Evolutionary conservation across 2,888 invertebrate genomes (phyloP).

Genomic region (Drosophila multiciliata): DNA sequence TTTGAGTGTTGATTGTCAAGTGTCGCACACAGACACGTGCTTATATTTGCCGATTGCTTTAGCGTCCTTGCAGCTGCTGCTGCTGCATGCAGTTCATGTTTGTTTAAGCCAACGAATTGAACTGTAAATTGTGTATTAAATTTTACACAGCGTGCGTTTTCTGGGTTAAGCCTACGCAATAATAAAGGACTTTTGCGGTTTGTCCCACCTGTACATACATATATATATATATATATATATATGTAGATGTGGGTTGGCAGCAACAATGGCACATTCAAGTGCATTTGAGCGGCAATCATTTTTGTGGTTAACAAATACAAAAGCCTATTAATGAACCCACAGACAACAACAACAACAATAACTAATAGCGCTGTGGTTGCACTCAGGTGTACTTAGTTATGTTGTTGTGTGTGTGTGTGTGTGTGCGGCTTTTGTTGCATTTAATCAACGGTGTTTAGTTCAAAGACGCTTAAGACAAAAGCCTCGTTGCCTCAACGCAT

Average conservation of each 20-base stretch:
- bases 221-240: conserved; percentile 23
- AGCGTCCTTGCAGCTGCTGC: conserved; percentile 15
- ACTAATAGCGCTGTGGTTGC: conserved; percentile 55
- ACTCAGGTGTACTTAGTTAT: conserved; percentile 28
- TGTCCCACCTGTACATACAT: conserved; percentile 22
- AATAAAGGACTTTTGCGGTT: conserved; percentile 77
- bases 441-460: conserved; percentile 69
- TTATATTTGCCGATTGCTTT: conserved; percentile 66
- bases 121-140: conserved; percentile 73
- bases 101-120: conserved; percentile 43
- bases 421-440: conserved; percentile 61
- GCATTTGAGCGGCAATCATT: conserved; percentile 82
- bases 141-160: conserved; percentile 51
- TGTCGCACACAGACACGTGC: conserved; percentile 76
- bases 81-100: conserved; percentile 31
- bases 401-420: conserved; percentile 7
- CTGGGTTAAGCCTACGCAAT: conserved; percentile 64
- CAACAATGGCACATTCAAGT: conserved; percentile 72
- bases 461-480: conserved; percentile 59
- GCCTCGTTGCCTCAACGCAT: conserved; percentile 32
- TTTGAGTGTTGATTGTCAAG: conserved; percentile 79
- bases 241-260: conserved; percentile 12
- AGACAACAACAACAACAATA: conserved; percentile 34
- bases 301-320: conserved; percentile 80
- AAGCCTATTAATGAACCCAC: conserved; percentile 75